These are phyloP conservation scores for Oryzaephilus surinamensis DNA, from an alignment of 1,140 invertebrate genomes.

Conservation along the genomic window DNA sequence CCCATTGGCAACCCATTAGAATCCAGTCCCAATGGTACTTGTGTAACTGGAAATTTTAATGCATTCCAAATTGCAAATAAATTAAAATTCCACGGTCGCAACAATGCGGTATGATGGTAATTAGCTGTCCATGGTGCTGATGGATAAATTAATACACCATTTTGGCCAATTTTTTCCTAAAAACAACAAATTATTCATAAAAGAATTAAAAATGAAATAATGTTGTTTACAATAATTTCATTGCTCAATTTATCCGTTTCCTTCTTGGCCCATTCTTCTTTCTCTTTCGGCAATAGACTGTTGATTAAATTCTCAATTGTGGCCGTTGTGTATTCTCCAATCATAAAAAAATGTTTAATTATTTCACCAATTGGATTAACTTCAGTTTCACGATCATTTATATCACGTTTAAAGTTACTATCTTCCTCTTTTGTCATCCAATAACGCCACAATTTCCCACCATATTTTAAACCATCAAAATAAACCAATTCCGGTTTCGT, in stretches of 20 bases:
- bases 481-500: constrained; percentile 35
- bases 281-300: constrained; percentile 49
- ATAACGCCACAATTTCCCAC: constrained; percentile 58
- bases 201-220: too few species aligned
- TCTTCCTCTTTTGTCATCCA: constrained; percentile 58
- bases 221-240: constrained; percentile 44
- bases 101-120: constrained; percentile 71
- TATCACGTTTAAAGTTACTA: constrained; percentile 47
- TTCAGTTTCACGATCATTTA: constrained; percentile 49
- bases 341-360: constrained; percentile 43
- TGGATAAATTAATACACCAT: constrained; percentile 80
- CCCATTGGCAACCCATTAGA: constrained; percentile 66
- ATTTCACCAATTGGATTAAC: constrained; percentile 44
- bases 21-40: constrained; percentile 67
- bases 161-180: constrained; percentile 57
- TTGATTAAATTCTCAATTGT: constrained; percentile 58
- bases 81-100: constrained; percentile 76
- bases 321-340: constrained; percentile 51
- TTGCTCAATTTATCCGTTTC: constrained; percentile 47
- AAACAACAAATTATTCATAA: constrained; percentile 16
- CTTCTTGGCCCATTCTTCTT: constrained; percentile 49
- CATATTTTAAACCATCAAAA: constrained; percentile 49
- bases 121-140: constrained; percentile 71
- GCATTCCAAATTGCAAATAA: constrained; percentile 87
- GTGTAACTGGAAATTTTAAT: constrained; percentile 71